Evolutionary conservation across 2,888 invertebrate species (phyloP).

Genomic region (Lasioglossum malachurum): DNA sequence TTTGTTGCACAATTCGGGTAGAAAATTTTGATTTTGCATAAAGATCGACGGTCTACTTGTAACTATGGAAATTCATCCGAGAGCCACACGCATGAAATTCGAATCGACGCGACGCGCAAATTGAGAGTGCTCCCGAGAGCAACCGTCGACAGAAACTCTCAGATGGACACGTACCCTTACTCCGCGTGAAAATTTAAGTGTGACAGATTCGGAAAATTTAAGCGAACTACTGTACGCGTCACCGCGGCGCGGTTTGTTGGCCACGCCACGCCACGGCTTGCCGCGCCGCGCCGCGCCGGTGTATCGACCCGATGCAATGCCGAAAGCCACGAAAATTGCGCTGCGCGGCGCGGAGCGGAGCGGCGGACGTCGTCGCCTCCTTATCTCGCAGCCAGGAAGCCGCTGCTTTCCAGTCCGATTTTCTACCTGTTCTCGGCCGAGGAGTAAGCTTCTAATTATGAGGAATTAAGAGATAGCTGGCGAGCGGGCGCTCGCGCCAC

Average conservation of each 20-base stretch:
- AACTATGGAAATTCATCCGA: too few relatives aligned
- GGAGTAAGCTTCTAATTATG: slow-evolving; percentile 42
- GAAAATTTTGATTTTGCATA: too few relatives aligned
- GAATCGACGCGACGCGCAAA: too few relatives aligned
- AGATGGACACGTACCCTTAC: too few relatives aligned
- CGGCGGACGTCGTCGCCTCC: slow-evolving; percentile 38
- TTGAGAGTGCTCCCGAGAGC: too few relatives aligned
- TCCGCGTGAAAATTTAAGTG: not conserved
- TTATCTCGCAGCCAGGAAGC: slow-evolving; percentile 22
- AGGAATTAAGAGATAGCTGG: slow-evolving; percentile 32
- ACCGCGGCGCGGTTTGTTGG: slow-evolving; percentile 17
- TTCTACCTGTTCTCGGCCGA: slow-evolving; percentile 19
- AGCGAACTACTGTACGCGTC: not conserved
- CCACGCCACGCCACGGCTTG: slow-evolving; percentile 2
- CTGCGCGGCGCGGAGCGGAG: too few relatives aligned
- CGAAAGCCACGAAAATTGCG: slow-evolving; percentile 47
- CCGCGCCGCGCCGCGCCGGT: slow-evolving; percentile 10
- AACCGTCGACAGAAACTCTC: too few relatives aligned
- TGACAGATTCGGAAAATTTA: not conserved
- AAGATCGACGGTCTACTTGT: too few relatives aligned
- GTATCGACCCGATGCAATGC: slow-evolving; percentile 59
- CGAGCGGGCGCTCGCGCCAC: too few relatives aligned
- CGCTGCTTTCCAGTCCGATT: slow-evolving; percentile 7
- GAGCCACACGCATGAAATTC: too few relatives aligned
- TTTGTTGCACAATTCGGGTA: too few relatives aligned